Conservation (phyloP, 2,113 vertebrate genomes). For the Vicugna pacos region DNA sequence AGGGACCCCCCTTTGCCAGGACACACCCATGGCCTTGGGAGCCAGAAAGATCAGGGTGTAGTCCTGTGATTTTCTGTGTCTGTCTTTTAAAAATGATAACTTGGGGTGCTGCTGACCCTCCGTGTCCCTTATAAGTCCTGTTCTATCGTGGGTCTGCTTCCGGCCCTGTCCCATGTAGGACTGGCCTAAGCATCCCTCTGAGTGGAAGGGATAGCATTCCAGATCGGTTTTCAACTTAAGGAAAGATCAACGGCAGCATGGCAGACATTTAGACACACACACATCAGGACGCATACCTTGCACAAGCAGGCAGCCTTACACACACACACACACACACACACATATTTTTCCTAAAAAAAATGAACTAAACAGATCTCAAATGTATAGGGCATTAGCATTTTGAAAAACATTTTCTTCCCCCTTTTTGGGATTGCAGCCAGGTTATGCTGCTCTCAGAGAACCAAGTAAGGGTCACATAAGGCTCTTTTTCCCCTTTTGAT, state of each 20-base stretch:
- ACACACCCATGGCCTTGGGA: not conserved
- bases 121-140: not conserved
- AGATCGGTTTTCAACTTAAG: not conserved
- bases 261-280: not conserved
- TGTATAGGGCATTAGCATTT: not conserved
- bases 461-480: constrained; percentile 9
- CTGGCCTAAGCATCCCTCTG: not conserved
- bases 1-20: not conserved
- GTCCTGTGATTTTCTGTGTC: not conserved
- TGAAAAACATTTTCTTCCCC: constrained; percentile 34
- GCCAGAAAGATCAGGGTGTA: not conserved
- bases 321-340: not conserved
- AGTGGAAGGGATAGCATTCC: not conserved
- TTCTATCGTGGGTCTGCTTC: not conserved
- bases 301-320: not conserved
- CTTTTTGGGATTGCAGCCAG: constrained; percentile 21
- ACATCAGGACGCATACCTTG: not conserved
- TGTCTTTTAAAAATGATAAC: not conserved
- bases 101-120: not conserved
- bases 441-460: not conserved
- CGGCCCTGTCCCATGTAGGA: not conserved
- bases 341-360: not conserved
- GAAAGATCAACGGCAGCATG: not conserved
- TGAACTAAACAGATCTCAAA: not conserved
- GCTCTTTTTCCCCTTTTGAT: not conserved